Evolutionary conservation across 2,113 vertebrate species (phyloP), one percentile per base, ranked within the genome.

Genomic region (Podocnemis expansa): DNA sequence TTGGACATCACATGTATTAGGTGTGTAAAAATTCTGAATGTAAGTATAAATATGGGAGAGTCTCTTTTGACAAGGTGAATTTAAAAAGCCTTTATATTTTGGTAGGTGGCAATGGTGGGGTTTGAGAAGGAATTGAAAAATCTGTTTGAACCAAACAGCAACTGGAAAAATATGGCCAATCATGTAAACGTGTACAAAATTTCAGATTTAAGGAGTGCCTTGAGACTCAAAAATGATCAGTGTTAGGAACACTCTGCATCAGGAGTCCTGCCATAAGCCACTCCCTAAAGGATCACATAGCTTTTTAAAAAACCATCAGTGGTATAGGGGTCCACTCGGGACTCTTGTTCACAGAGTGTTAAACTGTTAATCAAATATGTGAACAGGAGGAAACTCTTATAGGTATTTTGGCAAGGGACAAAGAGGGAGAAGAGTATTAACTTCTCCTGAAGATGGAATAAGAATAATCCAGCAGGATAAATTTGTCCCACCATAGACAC

Each of bases 201-300:
- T 43, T 75, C 34, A 11, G 82, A 8, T 5, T 0, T 51, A 34
- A 43, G 24, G 45, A 85, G 85, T 52, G 34, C 88, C 67, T 92
- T 93, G 10, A 80, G 14, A 83, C 78, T 88, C 13, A 38, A 83
- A 90, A 43, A 47, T 93, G 4, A 82, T 43, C 89, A 0, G n/a
- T 24, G 9, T 86, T 92, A 86, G 80, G 85, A 94, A 70, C 92
- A 75, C 41, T 73, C 14, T 84, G 9, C 82, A 24, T 93, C 88
- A 82, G 85, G 41, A 75, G 89, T 78, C 58, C 93, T 67, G 92
- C 70, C 85, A 92, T 82, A 96, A 94, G 80, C 24, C 38, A 91
- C 70, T 27, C 11, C 43, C 17, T 43, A 43, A 45, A 24, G 2
- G 24, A 75, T 75, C 24, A 24, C 81, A 24, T 41, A 85, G 31